phyloP scores from a whole-genome alignment of 2,888 invertebrate genomes.

The Hypomecis atomaria region DNA sequence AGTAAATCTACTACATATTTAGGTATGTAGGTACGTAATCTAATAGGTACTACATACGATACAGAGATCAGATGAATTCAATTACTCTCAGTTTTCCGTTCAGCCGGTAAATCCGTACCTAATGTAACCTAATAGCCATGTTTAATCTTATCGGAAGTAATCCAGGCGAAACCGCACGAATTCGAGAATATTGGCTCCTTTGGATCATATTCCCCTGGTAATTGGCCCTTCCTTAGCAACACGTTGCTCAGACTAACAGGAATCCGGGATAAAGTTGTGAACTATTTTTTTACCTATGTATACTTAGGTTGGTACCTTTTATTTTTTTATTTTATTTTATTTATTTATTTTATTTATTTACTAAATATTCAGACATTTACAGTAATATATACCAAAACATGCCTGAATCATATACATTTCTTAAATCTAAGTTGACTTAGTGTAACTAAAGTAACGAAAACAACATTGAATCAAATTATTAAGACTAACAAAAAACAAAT shows the following conservation, averaged over 20 bases:
- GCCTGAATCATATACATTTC: no score
- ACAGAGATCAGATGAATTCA: slow-evolving; percentile 3
- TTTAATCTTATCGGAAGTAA: slow-evolving; percentile 16
- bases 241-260: background rate
- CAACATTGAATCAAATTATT: no score
- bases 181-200: slow-evolving; percentile 16
- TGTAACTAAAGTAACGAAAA: no score
- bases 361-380: no score
- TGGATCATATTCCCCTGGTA: slow-evolving; percentile 5
- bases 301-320: no score
- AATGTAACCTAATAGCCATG: slow-evolving; percentile 18
- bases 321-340: no score
- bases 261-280: background rate
- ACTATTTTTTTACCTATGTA: no score
- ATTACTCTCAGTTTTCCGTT: slow-evolving; percentile 14
- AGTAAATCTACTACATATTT: no score
- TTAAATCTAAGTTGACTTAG: no score
- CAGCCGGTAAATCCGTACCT: slow-evolving; percentile 9
- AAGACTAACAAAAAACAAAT: no score
- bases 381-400: no score
- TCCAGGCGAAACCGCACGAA: slow-evolving; percentile 13
- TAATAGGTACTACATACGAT: background rate
- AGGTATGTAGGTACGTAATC: background rate
- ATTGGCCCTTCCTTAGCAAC: slow-evolving; percentile 10
- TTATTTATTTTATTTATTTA: no score